Percentiles rank a stretch among this genome's conserved stretches.
These are phyloP conservation scores for Limnephilus lunatus DNA, from an alignment of 2,888 invertebrate species.

Conservation along the genomic window DNA sequence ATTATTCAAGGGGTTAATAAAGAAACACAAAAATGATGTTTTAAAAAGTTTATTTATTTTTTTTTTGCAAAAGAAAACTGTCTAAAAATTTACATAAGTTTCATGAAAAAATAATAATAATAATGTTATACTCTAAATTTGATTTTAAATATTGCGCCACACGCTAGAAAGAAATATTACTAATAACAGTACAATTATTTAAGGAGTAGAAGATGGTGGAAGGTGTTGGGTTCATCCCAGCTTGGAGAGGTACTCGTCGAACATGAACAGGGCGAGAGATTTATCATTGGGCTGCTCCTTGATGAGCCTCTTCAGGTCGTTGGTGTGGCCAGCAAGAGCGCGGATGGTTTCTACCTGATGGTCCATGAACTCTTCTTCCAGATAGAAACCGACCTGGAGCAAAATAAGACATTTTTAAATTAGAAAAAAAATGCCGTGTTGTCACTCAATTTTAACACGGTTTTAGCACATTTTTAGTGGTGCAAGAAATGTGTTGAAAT, in stretches of 20 bases:
- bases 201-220: neutral
- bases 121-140: neutral
- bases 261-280: slow-evolving; percentile 83
- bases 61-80: neutral
- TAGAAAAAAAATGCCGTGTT: neutral
- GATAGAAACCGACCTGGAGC: slow-evolving; percentile 81
- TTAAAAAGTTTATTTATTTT: neutral
- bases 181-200: neutral
- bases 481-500: no score
- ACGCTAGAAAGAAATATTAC: neutral
- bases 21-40: neutral
- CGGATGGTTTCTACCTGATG: slow-evolving; percentile 83
- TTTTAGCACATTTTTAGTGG: no score
- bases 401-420: slow-evolving; percentile 6
- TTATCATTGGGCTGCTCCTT: slow-evolving; percentile 77
- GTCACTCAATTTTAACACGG: neutral
- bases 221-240: neutral
- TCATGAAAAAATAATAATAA: neutral
- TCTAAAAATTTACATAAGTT: neutral
- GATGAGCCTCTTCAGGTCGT: slow-evolving; percentile 84
- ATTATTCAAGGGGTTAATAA: no score
- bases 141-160: neutral
- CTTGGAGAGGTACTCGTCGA: slow-evolving; percentile 82
- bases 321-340: slow-evolving; percentile 84
- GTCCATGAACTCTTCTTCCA: slow-evolving; percentile 87